Evolutionary conservation across 2,888 invertebrate genomes (phyloP).

Genomic region (Trypoxylon attenuatum): DNA sequence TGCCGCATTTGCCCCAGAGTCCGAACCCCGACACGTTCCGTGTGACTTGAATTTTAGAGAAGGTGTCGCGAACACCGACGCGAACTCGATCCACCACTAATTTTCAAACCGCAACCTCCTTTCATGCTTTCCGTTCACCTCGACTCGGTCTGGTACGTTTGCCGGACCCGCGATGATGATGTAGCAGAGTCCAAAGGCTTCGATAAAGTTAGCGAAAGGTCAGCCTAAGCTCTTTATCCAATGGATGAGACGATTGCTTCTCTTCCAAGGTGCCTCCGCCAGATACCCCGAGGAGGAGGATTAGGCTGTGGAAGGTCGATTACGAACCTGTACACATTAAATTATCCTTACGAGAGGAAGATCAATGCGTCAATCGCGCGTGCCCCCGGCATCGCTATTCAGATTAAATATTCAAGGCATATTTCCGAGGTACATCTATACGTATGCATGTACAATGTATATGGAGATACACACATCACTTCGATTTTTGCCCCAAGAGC

Average conservation of each 20-base stretch:
- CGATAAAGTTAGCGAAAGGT: too few species aligned
- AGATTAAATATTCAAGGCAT: too few species aligned
- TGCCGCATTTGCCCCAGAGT: constrained; percentile 6
- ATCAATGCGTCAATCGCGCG: neutral
- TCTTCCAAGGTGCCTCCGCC: neutral
- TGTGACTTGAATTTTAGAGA: constrained; percentile 18
- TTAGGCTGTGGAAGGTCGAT: neutral
- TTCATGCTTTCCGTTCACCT: constrained; percentile 23
- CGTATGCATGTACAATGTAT: too few species aligned
- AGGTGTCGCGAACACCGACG: too few species aligned
- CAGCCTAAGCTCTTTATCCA: too few species aligned
- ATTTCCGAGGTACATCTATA: too few species aligned
- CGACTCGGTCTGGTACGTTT: neutral
- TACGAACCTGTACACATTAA: neutral
- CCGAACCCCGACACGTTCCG: neutral
- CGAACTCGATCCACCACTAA: constrained; percentile 35
- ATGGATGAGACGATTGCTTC: neutral
- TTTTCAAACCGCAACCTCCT: constrained; percentile 27
- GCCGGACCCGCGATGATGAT: too few species aligned
- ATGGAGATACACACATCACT: too few species aligned
- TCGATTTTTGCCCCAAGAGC: too few species aligned
- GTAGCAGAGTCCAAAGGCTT: too few species aligned
- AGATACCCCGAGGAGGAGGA: neutral
- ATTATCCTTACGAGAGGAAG: neutral
- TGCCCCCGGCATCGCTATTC: neutral